These are phyloP conservation scores for Variabilichromis moorii DNA, from an alignment of 2,113 vertebrate genomes.

Conservation along the genomic window DNA sequence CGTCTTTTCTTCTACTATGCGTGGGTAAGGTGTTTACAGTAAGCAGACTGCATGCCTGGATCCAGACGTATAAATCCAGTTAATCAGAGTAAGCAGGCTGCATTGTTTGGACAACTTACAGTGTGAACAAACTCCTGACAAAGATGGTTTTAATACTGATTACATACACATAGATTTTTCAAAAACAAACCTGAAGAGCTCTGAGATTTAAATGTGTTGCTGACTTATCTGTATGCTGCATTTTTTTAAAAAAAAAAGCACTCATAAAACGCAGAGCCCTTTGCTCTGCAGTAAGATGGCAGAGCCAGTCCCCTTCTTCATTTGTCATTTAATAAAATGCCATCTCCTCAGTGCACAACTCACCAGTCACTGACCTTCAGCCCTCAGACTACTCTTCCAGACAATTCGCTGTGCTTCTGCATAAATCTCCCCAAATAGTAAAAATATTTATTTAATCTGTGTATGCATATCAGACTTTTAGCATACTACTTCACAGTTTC, in stretches of 20 bases:
- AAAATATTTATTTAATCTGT: background rate
- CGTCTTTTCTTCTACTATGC: background rate
- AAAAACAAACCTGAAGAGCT: background rate
- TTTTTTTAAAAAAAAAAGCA: background rate
- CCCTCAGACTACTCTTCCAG: background rate
- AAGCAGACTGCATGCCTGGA: background rate
- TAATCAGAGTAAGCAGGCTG: background rate
- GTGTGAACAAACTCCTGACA: background rate
- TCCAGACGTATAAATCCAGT: background rate
- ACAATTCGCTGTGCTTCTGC: background rate
- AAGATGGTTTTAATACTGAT: background rate
- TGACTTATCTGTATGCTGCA: background rate
- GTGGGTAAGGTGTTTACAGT: background rate
- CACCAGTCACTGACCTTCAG: background rate
- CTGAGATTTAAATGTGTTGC: background rate
- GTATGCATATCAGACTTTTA: background rate
- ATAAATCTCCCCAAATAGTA: background rate
- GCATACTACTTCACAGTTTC: background rate
- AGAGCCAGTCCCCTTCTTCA: constrained; percentile 8
- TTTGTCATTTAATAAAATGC: constrained; percentile 30
- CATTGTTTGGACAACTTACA: background rate
- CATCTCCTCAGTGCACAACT: constrained; percentile 9
- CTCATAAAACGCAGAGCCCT: constrained; percentile 24
- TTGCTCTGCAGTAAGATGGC: constrained; percentile 5
- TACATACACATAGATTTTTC: background rate